Base-by-base conservation (phyloP, 2,888 invertebrate genomes). In the Liposcelis brunnea region DNA sequence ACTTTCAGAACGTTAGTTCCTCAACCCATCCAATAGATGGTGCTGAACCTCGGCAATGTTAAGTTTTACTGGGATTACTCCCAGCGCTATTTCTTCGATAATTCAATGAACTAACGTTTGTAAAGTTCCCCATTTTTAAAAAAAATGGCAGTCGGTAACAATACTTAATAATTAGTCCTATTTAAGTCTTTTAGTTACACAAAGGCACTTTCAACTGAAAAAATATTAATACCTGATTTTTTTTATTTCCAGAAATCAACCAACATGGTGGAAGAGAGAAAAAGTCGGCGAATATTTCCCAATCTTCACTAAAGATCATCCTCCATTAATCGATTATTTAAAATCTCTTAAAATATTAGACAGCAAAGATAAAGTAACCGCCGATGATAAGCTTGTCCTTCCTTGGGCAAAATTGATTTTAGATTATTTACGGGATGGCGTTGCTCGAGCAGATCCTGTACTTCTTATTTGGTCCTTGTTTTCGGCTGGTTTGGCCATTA, bases 251-350 rank as follows among this genome's bases (percentile, higher is more conserved):
- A 65, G 65, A 48, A 58, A 58, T 49, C 55, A 60, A 47, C 51
- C 58, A n/a, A 54, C 63, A 7, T 71, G 71, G 70, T 76, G 75
- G 74, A 67, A 59, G 36, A 64, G 75, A 47, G 68, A 72, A 55
- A 65, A 61, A 49, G 61, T 69, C 1, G 62, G 62, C 7, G 74
- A 75, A 53, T 75, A 74, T 53, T 70, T 76, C 51, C 74, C 75
- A 6, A 64, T 70, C 19, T 74, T 68, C 54, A 66, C 72, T 36
- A 67, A 67, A 48, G 71, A 72, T 53, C 70, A 74, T 47, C 61
- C 69, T 3, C 68, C 71, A 2, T 58, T 77, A 18, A 55, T 71
- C 2, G 74, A 74, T 34, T 74, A 72, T 55, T 58, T 77, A 37
- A 64, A 64, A 40, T 71, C 72, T 37, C 61, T 72, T 55, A 72